Evolutionary conservation across 2,797 vertebrate species (phyloP).

Genomic region (Pipistrellus pygmaeus): DNA sequence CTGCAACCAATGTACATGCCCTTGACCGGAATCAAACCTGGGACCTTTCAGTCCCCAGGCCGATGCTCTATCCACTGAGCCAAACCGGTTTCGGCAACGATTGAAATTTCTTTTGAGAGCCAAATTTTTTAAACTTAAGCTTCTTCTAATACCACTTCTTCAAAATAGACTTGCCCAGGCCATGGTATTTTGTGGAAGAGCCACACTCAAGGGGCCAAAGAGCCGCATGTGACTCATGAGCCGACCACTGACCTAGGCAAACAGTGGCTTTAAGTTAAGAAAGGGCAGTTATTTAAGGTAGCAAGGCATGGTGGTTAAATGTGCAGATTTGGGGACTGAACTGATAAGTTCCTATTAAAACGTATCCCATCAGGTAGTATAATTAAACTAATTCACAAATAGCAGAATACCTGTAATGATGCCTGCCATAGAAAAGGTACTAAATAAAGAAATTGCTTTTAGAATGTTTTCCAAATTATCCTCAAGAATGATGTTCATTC

Average conservation of each 20-base stretch:
- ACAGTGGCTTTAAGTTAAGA: not conserved
- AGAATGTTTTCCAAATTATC: not conserved
- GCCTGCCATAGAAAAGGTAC: not conserved
- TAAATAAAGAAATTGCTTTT: not conserved
- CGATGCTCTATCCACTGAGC: too few relatives aligned
- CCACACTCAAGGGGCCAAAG: too few relatives aligned
- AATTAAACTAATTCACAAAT: not conserved
- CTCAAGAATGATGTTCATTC: not conserved
- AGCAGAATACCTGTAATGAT: slow-evolving; percentile 13
- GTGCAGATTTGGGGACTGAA: not conserved
- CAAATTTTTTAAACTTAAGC: too few relatives aligned
- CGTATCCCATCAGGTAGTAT: not conserved
- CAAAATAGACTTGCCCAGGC: too few relatives aligned
- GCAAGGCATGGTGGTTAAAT: not conserved
- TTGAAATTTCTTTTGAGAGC: too few relatives aligned
- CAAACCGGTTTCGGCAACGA: too few relatives aligned
- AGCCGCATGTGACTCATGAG: too few relatives aligned
- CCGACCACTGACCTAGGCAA: not conserved
- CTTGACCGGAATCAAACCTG: too few relatives aligned
- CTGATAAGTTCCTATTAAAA: not conserved
- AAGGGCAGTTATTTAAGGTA: not conserved
- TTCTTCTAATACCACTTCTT: too few relatives aligned
- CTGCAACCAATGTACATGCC: too few relatives aligned
- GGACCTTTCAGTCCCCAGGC: too few relatives aligned
- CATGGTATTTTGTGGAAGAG: too few relatives aligned